Percentiles rank a stretch among this genome's conserved stretches.
Evolutionary conservation across 2,888 invertebrate genomes (phyloP).

Genomic region (Melipona bicolor): DNA sequence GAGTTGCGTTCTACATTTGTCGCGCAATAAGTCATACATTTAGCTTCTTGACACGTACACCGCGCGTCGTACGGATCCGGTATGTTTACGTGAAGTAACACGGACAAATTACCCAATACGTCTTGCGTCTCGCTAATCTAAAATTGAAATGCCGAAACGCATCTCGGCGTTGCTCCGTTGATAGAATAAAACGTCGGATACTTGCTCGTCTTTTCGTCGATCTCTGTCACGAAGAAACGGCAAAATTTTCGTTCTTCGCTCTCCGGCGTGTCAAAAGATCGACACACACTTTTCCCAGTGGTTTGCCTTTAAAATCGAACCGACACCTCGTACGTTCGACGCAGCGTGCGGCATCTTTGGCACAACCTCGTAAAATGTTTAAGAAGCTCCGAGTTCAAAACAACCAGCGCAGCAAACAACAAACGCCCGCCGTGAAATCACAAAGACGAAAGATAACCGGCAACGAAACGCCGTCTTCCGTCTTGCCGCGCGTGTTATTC

Average conservation of each 20-base stretch:
- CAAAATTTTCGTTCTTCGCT: neutral
- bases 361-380: slow-evolving; percentile 31
- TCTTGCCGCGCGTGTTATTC: neutral
- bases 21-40: neutral
- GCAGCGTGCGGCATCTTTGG: neutral
- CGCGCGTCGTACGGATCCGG: neutral
- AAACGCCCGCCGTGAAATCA: slow-evolving; percentile 19
- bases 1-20: neutral
- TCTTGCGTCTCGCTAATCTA: neutral
- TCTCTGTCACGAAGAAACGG: neutral
- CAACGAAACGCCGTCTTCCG: neutral
- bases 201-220: neutral
- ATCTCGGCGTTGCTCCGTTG: neutral
- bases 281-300: neutral
- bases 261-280: neutral
- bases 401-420: neutral
- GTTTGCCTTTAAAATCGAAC: neutral
- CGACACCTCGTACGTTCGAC: neutral
- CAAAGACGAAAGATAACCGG: slow-evolving; percentile 5
- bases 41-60: neutral
- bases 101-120: neutral
- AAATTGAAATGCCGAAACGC: neutral
- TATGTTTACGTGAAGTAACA: neutral
- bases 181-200: neutral
- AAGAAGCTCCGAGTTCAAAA: slow-evolving; percentile 3